Base-by-base conservation (phyloP, 1,140 invertebrate genomes). In the Euglossa dilemma region DNA sequence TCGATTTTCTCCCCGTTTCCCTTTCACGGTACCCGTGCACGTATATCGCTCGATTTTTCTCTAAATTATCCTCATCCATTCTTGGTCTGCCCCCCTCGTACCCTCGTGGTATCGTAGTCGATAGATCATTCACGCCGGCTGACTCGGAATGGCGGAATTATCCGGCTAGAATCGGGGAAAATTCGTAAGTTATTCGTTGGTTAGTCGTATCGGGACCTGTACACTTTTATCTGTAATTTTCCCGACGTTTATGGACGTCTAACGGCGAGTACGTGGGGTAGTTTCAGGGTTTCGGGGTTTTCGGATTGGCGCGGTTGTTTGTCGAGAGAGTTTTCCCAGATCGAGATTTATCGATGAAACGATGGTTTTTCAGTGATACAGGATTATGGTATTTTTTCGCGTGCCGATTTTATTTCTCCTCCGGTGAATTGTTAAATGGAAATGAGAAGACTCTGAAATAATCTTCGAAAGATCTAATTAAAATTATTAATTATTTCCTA, bases 111-210 rank as follows among this genome's bases (percentile, higher is more conserved):
- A 28, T 25, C 16, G n/a, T 16, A 16, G n/a, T 2, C 45, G 45
- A 70, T 70, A 70, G 67, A 70, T 70, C 45, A 70, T 70, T 70
- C 45, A 70, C 45, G 45, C 45, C 25, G 67, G 45, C 45, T 50
- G 67, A 50, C 16, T 70, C 7, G 67, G 18, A 28, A 25, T 50
- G 43, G 45, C 8, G 50, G 47, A 70, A 70, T 70, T 70, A 70
- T 70, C 45, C 45, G 20, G 45, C 45, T 18, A 14, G 45, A 14
- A 28, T 45, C 67, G 4, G 18, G 67, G 67, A 70, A n/a, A 70
- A 70, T 70, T 70, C 45, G n/a, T 70, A 25, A 63, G 67, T 70
- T 52, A 50, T 28, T 70, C 45, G n/a, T 20, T 14, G 47, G 16
- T 70, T 28, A 9, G n/a, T 36, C 25, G 25, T 54, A 54, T 63